Conservation (phyloP, 2,797 vertebrate species). For the Lycodopsis pacificus region DNA sequence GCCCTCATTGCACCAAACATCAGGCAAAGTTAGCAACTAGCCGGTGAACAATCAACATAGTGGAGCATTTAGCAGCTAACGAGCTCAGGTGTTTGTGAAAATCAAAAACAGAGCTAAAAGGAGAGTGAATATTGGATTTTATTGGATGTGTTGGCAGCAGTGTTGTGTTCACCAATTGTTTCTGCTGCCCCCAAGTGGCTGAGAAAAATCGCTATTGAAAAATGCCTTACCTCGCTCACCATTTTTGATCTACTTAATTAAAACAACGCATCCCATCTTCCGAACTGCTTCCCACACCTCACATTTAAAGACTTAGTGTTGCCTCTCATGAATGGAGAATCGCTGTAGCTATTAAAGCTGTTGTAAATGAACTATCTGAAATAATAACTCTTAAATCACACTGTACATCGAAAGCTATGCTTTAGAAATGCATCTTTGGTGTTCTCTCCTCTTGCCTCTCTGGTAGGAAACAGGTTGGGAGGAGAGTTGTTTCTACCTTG, state of each 20-base stretch:
- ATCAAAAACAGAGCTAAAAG: neutral
- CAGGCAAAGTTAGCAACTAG: neutral
- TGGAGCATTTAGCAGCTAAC: neutral
- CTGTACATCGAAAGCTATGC: neutral
- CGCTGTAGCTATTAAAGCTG: neutral
- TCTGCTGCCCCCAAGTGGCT: no score
- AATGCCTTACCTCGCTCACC: neutral
- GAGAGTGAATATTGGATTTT: neutral
- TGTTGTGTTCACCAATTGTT: neutral
- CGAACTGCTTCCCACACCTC: neutral
- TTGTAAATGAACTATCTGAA: neutral
- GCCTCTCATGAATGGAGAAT: neutral
- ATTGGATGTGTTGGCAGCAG: neutral
- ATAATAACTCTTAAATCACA: neutral
- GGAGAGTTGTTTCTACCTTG: neutral
- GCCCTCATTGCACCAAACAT: neutral
- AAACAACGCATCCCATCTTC: neutral
- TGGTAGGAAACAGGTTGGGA: neutral
- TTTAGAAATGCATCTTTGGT: neutral
- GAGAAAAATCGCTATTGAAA: rapidly evolving
- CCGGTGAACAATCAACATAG: neutral
- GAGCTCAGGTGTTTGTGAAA: neutral
- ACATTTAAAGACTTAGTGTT: neutral
- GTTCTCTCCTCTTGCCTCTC: neutral
- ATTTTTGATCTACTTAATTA: neutral